phyloP scores from a whole-genome alignment of 2,888 invertebrate genomes.

The Tenthredo notha region DNA sequence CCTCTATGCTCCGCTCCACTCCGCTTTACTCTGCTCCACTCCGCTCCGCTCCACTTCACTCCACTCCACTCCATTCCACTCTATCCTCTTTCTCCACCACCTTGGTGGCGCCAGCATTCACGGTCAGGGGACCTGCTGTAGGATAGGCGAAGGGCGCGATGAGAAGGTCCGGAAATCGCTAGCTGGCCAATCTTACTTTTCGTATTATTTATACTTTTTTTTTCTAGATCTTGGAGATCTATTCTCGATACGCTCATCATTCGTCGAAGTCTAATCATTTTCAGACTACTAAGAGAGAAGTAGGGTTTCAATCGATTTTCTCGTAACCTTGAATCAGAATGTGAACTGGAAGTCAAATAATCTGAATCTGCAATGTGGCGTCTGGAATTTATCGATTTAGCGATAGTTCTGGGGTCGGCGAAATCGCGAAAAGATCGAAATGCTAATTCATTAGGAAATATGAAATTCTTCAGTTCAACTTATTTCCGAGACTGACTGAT shows the following conservation, averaged over 20 bases:
- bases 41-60: neutral
- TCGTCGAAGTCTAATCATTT: neutral
- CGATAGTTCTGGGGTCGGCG: neutral
- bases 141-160: conserved; percentile 51
- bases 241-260: neutral
- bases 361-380: neutral
- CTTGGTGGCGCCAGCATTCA: conserved; percentile 51
- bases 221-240: neutral
- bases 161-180: conserved; percentile 12
- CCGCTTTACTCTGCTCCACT: neutral
- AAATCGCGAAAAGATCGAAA: neutral
- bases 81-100: conserved; percentile 42
- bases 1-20: neutral
- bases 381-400: neutral
- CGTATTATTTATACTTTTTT: neutral
- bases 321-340: neutral
- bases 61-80: neutral
- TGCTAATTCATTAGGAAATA: neutral
- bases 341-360: neutral
- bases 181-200: neutral
- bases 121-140: conserved; percentile 48
- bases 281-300: neutral
- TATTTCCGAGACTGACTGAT: neutral
- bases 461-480: neutral
- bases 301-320: neutral